Evolutionary conservation across 2,888 invertebrate species (phyloP), one percentile per base, ranked within the genome.

Genomic region (Leucozona laternaria): DNA sequence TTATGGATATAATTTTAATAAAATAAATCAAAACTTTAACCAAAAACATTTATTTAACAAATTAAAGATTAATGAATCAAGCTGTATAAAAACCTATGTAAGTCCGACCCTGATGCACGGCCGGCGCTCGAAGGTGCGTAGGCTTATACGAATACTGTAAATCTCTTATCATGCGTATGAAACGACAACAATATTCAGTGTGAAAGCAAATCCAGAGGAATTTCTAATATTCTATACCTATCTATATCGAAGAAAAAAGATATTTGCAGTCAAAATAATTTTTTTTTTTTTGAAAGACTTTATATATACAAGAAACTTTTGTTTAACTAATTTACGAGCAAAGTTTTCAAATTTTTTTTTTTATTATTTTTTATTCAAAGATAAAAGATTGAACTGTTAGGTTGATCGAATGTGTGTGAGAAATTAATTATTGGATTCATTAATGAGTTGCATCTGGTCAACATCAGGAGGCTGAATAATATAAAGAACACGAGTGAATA

Each of bases 381-480:
- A 66, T 64, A 31, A 20, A 77, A 80, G 76, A 84, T 80, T 80
- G 76, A 84, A 85, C 80, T 85, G 80, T 80, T 72, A 77, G 72
- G 58, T 80, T 81, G 84, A 85, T 80, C 71, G 80, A 85, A 85
- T 81, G 80, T 76, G 80, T 76, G 84, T 80, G 80, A 85, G 84
- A 76, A 80, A 60, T 76, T 84, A 84, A 76, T 84, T 76, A 64
- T 84, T 71, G 37, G 76, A 71, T 76, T 84, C 76, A 58, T 80
- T 84, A 84, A 80, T 80, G 84, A 53, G 64, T 80, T 71, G 80
- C 80, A 80, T 58, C 53, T n/a, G 43, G 43, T 15, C 0, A 11
- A n/a, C n/a, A n/a, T n/a, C n/a, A n/a, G n/a, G n/a, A n/a, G 11
- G 8, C 22, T 28, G 25, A 10, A 5, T 13, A 28, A 7, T 8